Base-by-base conservation (phyloP, 1,140 invertebrate species). In the Lepidurus packardi region DNA sequence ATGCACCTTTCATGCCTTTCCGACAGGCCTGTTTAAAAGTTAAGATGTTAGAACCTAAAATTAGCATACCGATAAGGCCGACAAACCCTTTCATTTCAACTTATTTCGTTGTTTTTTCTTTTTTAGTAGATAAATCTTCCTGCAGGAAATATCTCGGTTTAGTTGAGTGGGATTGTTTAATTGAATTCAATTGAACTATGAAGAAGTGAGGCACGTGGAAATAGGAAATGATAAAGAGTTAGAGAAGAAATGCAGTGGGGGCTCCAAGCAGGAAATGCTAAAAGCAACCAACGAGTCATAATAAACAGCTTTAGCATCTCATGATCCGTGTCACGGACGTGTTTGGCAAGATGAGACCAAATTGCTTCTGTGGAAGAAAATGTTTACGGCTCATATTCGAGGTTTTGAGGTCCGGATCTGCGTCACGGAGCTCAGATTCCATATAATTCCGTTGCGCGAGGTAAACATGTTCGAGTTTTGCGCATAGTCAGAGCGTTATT, bases 1-100 rank as follows among this genome's bases (percentile, higher is more conserved):
- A 65, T 65, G 53, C 53, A 65, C 53, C 53, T 65, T 65, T 65
- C 53, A 65, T 65, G 53, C 53, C 53, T 65, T 65, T 65, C 53
- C 53, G 21, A 7, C 53, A 65, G 53, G 53, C 53, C 53, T 47
- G 53, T 65, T 65, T 65, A 13, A 9, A 65, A 65, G 53, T 65
- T 65, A 65, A 65, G 53, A 65, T 65, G 53, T 65, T 65, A 65
- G 21, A 65, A 65, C 53, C 53, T 21, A 65, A 13, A 21, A 65
- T 65, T 65, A 65, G 53, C 53, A 65, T 65, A 65, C 7, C 53
- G 6, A 65, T 65, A 65, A 65, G 21, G n/a, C 16, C 53, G 13
- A 65, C 13, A 65, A 65, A 65, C 53, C 53, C 21, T 65, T 65
- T 65, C 53, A 65, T 65, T 65, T 65, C 13, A 16, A 65, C 7